Evolutionary conservation across 30 jellyfish, hydroid and myxozoan species (phyloP).

Genomic region (Hydractinia symbiolongicarpus): DNA sequence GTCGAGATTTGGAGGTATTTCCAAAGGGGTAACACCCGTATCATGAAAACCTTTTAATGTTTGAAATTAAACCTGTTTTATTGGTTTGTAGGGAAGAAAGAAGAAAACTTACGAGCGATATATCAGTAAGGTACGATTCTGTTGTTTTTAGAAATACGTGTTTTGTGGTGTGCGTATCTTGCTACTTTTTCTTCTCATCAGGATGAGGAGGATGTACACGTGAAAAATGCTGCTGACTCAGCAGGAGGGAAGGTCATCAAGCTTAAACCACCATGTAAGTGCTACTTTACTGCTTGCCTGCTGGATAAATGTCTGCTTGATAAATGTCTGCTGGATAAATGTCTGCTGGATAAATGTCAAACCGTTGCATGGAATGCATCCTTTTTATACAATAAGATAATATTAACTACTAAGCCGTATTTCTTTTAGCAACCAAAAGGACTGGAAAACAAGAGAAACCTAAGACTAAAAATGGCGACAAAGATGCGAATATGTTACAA

Average conservation of each 20-base stretch:
- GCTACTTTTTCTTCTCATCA: background rate
- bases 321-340: too few species aligned
- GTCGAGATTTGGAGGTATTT: too few species aligned
- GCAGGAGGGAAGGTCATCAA: constrained; percentile 63
- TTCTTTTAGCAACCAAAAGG: too few species aligned
- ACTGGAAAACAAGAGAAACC: too few species aligned
- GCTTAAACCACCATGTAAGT: constrained; percentile 1
- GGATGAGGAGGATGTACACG: background rate
- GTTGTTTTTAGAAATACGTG: background rate
- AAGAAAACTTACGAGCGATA: constrained; percentile 48
- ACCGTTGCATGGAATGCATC: too few species aligned
- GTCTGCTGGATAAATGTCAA: too few species aligned
- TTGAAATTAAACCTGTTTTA: background rate
- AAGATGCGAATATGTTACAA: constrained; percentile 23
- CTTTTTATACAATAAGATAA: too few species aligned
- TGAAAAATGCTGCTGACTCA: constrained; percentile 37
- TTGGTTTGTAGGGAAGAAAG: background rate
- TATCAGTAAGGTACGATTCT: constrained; percentile 35
- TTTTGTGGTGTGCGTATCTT: background rate
- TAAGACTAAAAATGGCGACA: too few species aligned
- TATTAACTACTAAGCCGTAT: too few species aligned
- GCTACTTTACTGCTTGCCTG: too few species aligned
- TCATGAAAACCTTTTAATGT: background rate
- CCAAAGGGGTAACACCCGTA: too few species aligned
- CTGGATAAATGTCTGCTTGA: too few species aligned